Percentiles rank a stretch among this genome's conserved stretches.
Evolutionary conservation across 2,888 invertebrate species (phyloP).

Genomic region (Drosophila putrida): DNA sequence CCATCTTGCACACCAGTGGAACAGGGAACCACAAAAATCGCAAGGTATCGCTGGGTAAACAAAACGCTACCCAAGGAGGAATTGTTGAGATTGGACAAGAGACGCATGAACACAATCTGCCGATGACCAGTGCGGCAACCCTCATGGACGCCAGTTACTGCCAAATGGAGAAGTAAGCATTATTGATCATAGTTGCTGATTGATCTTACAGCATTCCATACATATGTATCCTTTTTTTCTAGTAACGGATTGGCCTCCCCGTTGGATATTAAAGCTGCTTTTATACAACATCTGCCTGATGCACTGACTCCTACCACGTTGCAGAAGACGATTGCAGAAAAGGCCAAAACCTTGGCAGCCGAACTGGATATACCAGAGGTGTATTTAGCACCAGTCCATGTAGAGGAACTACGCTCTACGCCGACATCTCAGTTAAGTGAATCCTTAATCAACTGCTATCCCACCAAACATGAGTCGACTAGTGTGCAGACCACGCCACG

Average conservation of each 20-base stretch:
- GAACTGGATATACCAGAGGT: conserved; percentile 79
- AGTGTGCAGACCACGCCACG: conserved; percentile 79
- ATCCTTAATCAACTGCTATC: conserved; percentile 58
- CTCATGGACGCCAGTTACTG: conserved; percentile 86
- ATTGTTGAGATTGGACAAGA: conserved; percentile 84
- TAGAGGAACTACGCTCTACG: conserved; percentile 62
- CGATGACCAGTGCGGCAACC: conserved; percentile 83
- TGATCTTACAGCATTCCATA: too few species aligned
- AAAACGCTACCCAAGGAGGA: conserved; percentile 49
- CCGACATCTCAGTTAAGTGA: conserved; percentile 32
- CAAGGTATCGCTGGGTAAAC: conserved; percentile 25
- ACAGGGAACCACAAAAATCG: conserved; percentile 51
- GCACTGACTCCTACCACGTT: conserved; percentile 88
- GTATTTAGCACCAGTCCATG: conserved; percentile 71
- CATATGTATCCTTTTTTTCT: neutral
- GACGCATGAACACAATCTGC: conserved; percentile 48
- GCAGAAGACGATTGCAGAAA: conserved; percentile 90
- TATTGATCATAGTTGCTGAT: too few species aligned
- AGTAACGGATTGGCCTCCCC: conserved; percentile 69
- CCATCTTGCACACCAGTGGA: conserved; percentile 89
- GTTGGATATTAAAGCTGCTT: conserved; percentile 65
- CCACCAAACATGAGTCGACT: conserved; percentile 69
- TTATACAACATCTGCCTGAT: conserved; percentile 85
- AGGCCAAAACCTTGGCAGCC: conserved; percentile 88
- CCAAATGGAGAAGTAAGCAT: conserved; percentile 63